A percentile compares a stretch with the other conserved stretches of the same genome.
phyloP scores from a whole-genome alignment of 2,888 invertebrate species.

The Diogma glabrata region DNA sequence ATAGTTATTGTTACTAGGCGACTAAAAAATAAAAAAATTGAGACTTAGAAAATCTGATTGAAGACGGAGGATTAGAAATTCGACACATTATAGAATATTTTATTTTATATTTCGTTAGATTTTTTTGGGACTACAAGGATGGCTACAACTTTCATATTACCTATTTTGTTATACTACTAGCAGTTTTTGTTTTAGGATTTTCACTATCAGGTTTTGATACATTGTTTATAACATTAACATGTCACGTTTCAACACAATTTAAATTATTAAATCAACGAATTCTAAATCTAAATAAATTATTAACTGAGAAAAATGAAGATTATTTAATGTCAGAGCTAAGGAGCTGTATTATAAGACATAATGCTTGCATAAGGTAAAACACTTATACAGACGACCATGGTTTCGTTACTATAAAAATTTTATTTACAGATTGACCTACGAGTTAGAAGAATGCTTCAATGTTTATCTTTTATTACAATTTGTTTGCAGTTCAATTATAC shows the following conservation, averaged over 20 bases:
- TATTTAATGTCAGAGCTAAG: background rate
- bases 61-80: too few relatives aligned
- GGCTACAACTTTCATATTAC: background rate
- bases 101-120: too few relatives aligned
- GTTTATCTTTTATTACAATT: slow-evolving; percentile 4
- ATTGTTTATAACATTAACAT: slow-evolving; percentile 1
- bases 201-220: slow-evolving; percentile 4
- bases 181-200: background rate
- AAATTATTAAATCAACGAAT: slow-evolving; percentile 1
- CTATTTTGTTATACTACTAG: background rate
- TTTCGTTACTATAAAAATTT: background rate
- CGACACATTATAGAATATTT: too few relatives aligned
- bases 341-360: background rate
- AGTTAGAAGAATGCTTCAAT: slow-evolving; percentile 3
- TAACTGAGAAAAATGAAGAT: background rate
- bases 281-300: background rate
- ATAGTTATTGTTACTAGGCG: too few relatives aligned
- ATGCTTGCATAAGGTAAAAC: background rate
- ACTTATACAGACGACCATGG: background rate
- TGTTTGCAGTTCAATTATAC: slow-evolving; percentile 1
- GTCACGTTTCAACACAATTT: background rate
- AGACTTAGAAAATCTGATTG: too few relatives aligned
- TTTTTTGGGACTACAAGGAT: too few relatives aligned
- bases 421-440: background rate
- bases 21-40: too few relatives aligned